A percentile compares a stretch with the other conserved stretches of the same genome.
phyloP scores from a whole-genome alignment of 2,888 invertebrate species.

The Morinoia aosen region DNA sequence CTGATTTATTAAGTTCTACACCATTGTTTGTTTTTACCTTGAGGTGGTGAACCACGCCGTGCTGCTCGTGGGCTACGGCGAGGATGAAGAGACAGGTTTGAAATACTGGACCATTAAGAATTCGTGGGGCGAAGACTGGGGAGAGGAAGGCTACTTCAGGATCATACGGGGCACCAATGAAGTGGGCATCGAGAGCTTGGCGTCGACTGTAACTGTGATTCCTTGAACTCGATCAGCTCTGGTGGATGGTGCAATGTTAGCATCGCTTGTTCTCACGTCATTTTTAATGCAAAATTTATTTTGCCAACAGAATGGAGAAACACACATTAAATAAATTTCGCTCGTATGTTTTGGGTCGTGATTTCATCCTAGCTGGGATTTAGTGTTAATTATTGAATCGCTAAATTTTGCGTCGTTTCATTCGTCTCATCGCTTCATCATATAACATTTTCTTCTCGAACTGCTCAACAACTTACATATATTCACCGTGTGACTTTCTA shows the following conservation, averaged over 20 bases:
- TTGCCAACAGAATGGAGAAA: not conserved
- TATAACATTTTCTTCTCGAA: not conserved
- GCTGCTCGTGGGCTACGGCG: constrained; percentile 73
- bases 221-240: not conserved
- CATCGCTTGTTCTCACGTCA: not conserved
- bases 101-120: constrained; percentile 69
- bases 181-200: constrained; percentile 29
- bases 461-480: not conserved
- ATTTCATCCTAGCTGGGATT: not conserved
- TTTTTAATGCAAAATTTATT: not conserved
- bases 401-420: not conserved
- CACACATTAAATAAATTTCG: not conserved
- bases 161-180: constrained; percentile 69
- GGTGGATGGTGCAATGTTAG: not conserved
- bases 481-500: not conserved
- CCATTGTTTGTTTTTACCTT: not conserved
- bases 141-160: constrained; percentile 70
- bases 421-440: not conserved
- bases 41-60: constrained; percentile 74
- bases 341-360: not conserved
- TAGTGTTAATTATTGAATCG: not conserved
- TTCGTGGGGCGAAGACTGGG: constrained; percentile 70
- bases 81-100: constrained; percentile 69
- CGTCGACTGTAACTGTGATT: constrained; percentile 33
- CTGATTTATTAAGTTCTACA: too few relatives aligned